Evolutionary conservation across 2,113 vertebrate species (phyloP).

Genomic region (Craseonycteris thonglongyai): DNA sequence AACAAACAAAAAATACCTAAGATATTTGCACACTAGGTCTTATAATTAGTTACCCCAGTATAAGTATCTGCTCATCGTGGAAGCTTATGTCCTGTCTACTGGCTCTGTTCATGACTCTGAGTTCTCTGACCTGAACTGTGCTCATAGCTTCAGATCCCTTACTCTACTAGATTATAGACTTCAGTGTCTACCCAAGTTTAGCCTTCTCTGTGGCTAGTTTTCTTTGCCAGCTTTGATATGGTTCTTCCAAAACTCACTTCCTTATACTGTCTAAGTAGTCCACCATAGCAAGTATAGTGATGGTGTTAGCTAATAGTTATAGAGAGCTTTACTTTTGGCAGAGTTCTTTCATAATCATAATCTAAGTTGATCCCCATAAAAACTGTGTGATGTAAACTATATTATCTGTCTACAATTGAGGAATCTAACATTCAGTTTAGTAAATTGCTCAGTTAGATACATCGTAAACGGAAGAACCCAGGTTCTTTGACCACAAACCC

Average conservation of each 20-base stretch:
- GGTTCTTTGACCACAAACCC: neutral
- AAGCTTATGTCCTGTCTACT: neutral
- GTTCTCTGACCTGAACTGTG: neutral
- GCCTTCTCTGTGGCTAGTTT: neutral
- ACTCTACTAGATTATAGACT: neutral
- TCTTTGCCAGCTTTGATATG: neutral
- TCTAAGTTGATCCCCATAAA: neutral
- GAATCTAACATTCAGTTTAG: conserved; percentile 22
- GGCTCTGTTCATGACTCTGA: neutral
- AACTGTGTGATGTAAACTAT: neutral
- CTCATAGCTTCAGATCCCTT: neutral
- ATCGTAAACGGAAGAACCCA: neutral
- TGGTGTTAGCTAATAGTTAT: neutral
- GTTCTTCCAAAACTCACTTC: neutral
- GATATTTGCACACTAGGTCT: neutral
- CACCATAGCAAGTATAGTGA: neutral
- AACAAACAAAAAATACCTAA: too few relatives aligned
- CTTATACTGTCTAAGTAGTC: neutral
- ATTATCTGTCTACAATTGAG: neutral
- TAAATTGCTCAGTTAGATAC: neutral
- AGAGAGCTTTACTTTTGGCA: neutral
- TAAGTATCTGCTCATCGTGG: neutral
- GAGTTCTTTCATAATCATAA: conserved; percentile 21
- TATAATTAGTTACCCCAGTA: neutral
- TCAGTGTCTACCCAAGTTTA: neutral